Evolutionary conservation across 1,140 invertebrate species (phyloP).

Genomic region (Caerostris darwini): DNA sequence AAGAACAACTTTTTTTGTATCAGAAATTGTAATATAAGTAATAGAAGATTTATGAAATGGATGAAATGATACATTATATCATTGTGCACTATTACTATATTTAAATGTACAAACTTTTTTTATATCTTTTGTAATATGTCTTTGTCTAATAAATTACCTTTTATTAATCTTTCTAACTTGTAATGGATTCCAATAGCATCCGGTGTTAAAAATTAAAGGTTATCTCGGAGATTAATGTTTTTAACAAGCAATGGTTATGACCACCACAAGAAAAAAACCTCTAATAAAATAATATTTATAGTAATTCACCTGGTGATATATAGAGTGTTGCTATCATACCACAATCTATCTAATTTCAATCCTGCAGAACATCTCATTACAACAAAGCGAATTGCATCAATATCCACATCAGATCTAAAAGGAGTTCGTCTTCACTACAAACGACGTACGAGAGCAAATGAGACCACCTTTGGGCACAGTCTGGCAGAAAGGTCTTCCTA

Average conservation of each 20-base stretch:
- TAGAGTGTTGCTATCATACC: background rate
- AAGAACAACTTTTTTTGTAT: too few species aligned
- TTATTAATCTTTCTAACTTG: too few species aligned
- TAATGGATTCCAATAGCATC: background rate
- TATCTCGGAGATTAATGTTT: background rate
- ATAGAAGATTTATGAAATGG: too few species aligned
- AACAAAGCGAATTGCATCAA: background rate
- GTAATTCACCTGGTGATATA: background rate
- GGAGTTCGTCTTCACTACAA: background rate
- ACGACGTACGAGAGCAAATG: background rate
- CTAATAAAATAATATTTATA: conserved; percentile 2
- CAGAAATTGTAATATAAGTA: too few species aligned
- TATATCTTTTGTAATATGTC: too few species aligned
- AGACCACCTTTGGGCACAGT: conserved; percentile 25
- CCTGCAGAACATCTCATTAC: background rate
- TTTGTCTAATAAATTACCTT: too few species aligned
- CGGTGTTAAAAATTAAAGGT: background rate
- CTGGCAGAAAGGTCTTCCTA: background rate
- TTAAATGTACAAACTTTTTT: too few species aligned
- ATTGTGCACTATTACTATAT: too few species aligned
- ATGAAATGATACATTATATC: too few species aligned
- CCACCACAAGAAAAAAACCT: background rate
- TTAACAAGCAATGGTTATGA: background rate
- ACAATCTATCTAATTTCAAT: background rate
- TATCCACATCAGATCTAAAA: background rate